phyloP scores from a whole-genome alignment of 2,888 invertebrate genomes.

The Heliconius ismenius region DNA sequence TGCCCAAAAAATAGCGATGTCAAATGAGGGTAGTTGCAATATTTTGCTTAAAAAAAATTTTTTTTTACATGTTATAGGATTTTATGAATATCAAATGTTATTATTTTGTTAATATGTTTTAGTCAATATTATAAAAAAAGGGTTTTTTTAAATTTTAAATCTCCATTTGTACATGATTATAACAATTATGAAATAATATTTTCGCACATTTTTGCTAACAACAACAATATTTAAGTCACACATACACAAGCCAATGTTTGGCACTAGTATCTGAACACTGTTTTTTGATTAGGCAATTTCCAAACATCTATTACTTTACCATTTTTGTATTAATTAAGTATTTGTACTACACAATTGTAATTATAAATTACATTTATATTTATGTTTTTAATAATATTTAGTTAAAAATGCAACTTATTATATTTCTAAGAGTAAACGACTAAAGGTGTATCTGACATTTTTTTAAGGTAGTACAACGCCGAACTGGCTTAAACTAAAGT shows the following conservation, averaged over 20 bases:
- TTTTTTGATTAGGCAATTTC: constrained; percentile 35
- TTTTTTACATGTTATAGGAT: background rate
- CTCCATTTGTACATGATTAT: background rate
- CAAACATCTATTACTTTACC: constrained; percentile 7
- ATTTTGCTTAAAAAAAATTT: background rate
- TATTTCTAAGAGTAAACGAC: background rate
- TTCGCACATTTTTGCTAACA: background rate
- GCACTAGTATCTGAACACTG: constrained; percentile 72
- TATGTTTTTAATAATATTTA: background rate
- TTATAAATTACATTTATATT: constrained; percentile 2
- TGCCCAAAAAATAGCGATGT: background rate
- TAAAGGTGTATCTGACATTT: background rate
- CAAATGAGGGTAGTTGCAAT: background rate
- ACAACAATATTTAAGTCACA: constrained; percentile 42
- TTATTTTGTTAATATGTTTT: too few species aligned
- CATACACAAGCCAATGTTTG: constrained; percentile 60
- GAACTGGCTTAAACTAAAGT: too few species aligned
- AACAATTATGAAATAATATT: background rate
- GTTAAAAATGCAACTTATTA: background rate
- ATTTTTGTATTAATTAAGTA: background rate
- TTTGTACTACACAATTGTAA: constrained; percentile 29
- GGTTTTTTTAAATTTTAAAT: background rate
- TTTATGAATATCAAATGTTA: background rate
- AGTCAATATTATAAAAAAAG: background rate
- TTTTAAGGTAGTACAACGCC: too few species aligned